Evolutionary conservation across 2,888 invertebrate species (phyloP), one percentile per base, ranked within the genome.

Genomic region (Tethea ocularis): DNA sequence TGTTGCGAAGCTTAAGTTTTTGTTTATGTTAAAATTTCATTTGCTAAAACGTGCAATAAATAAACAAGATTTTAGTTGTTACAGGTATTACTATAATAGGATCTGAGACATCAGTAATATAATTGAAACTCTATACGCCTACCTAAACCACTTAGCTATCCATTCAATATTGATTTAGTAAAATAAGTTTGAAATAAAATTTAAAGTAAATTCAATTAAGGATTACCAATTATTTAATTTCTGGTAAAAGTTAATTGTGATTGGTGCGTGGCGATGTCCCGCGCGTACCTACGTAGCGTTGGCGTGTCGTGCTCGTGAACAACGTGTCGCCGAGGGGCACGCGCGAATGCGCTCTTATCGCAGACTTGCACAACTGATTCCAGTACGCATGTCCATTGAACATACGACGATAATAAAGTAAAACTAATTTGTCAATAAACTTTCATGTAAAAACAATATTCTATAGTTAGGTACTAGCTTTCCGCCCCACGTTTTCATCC

Each of bases 291-390:
- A 17, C 41, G 41, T 17, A 4, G 41, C 36, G 2, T 24, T 33
- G 10, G 8, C 33, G 41, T 33, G 53, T 10, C 17, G 33, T 13
- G 22, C 36, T 11, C 20, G 33, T 6, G 22, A 38, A 1, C 38
- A 38, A 38, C 22, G 54, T 36, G 54, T 13, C 4, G 54, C 22
- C 22, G 33, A 33, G 33, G 13, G 33, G 58, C 66, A 67, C 74
- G 70, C 72, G 72, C 62, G 62, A 59, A 62, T 56, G 56, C 60
- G 61, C 57, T 62, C 68, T 67, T 71, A 69, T 71, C 68, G 67
- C 22, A 54, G 24, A 61, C 63, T 59, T 63, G 58, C 61, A 61
- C 66, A 62, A 66, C 67, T 61, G 67, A 72, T 71, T 71, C 38
- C 51, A 36, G 53, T 41, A 26, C 57, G 23, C 38, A 61, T 66